Percentiles rank a stretch among this genome's conserved stretches.
Evolutionary conservation across 1,140 invertebrate species (phyloP).

Genomic region (Calosoma granatense): DNA sequence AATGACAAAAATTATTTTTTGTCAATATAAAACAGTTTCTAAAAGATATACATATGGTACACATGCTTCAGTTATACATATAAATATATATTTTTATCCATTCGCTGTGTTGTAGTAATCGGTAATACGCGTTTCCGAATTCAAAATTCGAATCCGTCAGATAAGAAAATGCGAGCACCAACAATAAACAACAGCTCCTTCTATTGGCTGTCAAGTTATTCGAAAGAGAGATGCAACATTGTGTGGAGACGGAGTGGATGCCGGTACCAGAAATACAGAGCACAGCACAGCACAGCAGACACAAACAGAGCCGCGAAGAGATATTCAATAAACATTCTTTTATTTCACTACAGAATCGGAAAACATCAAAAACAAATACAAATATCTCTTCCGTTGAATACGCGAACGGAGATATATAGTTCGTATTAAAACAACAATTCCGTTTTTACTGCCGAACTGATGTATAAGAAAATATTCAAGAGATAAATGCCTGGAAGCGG

Average conservation of each 20-base stretch:
- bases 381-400: not conserved
- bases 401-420: not conserved
- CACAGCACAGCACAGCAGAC: not conserved
- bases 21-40: too few species aligned
- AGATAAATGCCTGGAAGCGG: not conserved
- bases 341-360: not conserved
- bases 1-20: too few species aligned
- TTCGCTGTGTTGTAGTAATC: too few species aligned
- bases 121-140: too few species aligned
- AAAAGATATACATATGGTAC: too few species aligned
- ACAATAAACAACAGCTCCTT: too few species aligned
- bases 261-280: not conserved
- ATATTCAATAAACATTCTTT: constrained; percentile 8
- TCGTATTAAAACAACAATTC: constrained; percentile 4
- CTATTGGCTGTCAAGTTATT: not conserved
- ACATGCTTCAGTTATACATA: too few species aligned
- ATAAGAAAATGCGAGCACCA: too few species aligned
- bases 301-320: not conserved
- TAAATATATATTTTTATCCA: too few species aligned
- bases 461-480: not conserved
- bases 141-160: too few species aligned
- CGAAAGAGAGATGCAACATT: not conserved
- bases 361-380: constrained; percentile 9
- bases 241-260: not conserved
- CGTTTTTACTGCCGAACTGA: not conserved